phyloP scores from a whole-genome alignment of 2,113 vertebrate genomes.

The Sapayoa aenigma region DNA sequence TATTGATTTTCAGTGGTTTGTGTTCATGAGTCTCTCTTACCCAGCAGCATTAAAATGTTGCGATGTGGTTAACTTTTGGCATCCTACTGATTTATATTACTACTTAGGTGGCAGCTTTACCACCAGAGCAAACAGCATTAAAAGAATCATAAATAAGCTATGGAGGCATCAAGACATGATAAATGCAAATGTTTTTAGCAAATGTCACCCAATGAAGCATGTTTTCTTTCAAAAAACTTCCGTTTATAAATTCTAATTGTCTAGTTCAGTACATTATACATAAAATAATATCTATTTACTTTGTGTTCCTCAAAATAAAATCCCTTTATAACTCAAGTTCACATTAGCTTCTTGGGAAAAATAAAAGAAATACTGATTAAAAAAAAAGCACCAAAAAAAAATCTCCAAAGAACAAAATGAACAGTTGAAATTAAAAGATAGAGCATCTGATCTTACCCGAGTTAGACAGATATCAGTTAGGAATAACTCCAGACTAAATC shows the following conservation, averaged over 20 bases:
- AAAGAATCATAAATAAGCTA: background rate
- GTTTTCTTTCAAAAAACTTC: constrained; percentile 31
- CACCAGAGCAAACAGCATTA: background rate
- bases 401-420: background rate
- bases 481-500: background rate
- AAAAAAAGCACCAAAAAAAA: background rate
- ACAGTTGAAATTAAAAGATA: background rate
- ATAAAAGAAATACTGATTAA: background rate
- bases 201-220: background rate
- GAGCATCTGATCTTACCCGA: rapidly evolving
- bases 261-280: constrained; percentile 11
- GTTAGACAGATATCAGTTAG: background rate
- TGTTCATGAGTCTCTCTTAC: background rate
- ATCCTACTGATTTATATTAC: constrained; percentile 14
- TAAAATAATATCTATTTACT: constrained; percentile 38
- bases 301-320: constrained; percentile 39
- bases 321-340: background rate
- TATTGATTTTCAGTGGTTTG: background rate
- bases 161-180: background rate
- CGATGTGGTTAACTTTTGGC: background rate
- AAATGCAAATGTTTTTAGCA: constrained; percentile 11
- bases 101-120: background rate
- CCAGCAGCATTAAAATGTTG: background rate
- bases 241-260: constrained; percentile 23
- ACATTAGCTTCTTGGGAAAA: background rate